Evolutionary conservation across 2,113 vertebrate species (phyloP).

Genomic region (Perca flavescens): DNA sequence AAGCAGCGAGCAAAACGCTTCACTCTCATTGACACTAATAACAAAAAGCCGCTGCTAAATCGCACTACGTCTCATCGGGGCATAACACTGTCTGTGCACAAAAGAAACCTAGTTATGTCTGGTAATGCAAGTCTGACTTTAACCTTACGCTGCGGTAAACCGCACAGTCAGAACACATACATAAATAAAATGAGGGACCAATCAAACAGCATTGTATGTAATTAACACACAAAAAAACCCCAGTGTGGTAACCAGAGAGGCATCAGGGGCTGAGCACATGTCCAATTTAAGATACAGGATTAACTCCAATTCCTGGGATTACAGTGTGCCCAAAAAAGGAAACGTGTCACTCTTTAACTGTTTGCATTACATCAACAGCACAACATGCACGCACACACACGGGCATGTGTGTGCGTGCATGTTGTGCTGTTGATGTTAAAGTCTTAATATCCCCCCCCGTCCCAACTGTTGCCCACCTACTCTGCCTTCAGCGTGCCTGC

Average conservation of each 20-base stretch:
- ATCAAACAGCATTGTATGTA: background rate
- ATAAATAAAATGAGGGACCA: background rate
- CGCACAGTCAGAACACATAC: background rate
- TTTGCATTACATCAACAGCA: conserved; percentile 49
- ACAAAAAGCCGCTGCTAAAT: no score
- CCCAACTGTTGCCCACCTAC: conserved; percentile 23
- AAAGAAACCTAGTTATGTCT: background rate
- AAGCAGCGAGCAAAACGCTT: no score
- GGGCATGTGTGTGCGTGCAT: background rate
- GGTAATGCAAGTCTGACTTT: background rate
- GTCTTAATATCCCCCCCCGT: background rate
- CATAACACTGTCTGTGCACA: background rate
- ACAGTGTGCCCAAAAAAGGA: conserved; percentile 54
- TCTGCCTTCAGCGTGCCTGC: conserved; percentile 17
- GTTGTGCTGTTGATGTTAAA: background rate
- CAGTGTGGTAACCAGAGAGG: conserved; percentile 19
- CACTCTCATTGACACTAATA: no score
- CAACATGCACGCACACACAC: background rate
- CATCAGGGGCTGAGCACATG: conserved; percentile 49
- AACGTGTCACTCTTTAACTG: conserved; percentile 58
- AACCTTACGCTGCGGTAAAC: background rate
- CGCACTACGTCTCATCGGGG: no score
- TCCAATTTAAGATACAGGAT: conserved; percentile 57
- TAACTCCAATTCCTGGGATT: conserved; percentile 67
- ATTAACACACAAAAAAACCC: conserved; percentile 1